These are phyloP conservation scores for Hoplostethus mediterraneus DNA, from an alignment of 2,797 vertebrate species.

Conservation along the genomic window DNA sequence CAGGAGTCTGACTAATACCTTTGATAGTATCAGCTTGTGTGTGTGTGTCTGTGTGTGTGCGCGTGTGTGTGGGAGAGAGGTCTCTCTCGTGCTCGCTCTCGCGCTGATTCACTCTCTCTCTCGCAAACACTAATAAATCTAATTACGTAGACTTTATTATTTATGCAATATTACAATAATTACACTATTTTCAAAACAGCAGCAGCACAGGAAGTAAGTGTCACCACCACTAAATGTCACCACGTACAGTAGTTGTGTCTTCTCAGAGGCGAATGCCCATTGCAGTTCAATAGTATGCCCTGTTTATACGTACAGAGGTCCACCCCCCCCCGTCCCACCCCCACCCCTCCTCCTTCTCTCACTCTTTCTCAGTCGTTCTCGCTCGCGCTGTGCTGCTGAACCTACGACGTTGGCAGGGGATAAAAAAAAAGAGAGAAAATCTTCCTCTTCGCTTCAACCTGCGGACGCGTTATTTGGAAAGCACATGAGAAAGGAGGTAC, in stretches of 20 bases:
- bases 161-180: background rate
- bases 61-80: no score
- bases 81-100: no score
- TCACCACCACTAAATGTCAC: background rate
- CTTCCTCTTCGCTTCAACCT: constrained; percentile 55
- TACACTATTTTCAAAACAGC: background rate
- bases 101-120: background rate
- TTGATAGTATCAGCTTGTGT: no score
- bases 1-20: background rate
- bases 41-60: no score
- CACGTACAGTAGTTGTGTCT: background rate
- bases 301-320: constrained; percentile 57
- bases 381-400: constrained; percentile 66
- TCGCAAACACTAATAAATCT: background rate
- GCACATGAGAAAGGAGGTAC: constrained; percentile 69
- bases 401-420: constrained; percentile 74
- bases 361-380: constrained; percentile 44
- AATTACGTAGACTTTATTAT: no score
- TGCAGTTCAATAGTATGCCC: constrained; percentile 63
- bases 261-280: constrained; percentile 47
- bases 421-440: constrained; percentile 19
- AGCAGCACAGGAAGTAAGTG: background rate
- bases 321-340: constrained; percentile 35
- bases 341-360: constrained; percentile 31
- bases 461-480: constrained; percentile 54